Conservation (phyloP, 2,113 vertebrate species). For the Rafetus swinhoei region DNA sequence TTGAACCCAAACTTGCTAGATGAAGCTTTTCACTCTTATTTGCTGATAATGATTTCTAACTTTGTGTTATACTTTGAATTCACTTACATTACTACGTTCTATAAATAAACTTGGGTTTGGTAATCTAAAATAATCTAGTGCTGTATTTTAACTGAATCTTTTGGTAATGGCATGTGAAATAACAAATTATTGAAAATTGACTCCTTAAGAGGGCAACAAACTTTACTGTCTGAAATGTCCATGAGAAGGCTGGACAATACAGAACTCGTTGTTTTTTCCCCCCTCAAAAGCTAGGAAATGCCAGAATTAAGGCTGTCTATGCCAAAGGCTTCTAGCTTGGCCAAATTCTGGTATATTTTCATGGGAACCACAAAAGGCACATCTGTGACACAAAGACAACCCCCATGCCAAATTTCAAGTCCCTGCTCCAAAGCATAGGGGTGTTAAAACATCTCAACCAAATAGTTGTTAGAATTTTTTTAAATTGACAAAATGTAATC, state of each 20-base stretch:
- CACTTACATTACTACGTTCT: too few species aligned
- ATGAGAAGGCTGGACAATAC: background rate
- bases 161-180: background rate
- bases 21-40: too few species aligned
- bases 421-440: background rate
- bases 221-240: background rate
- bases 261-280: background rate
- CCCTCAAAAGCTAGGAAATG: background rate
- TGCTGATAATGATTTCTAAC: too few species aligned
- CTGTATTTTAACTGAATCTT: background rate
- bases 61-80: too few species aligned
- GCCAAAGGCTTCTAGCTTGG: background rate
- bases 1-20: too few species aligned
- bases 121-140: background rate
- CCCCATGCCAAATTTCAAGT: background rate
- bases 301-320: background rate
- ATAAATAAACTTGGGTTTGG: background rate
- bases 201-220: background rate
- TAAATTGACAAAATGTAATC: background rate
- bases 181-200: background rate
- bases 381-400: background rate
- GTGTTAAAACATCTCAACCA: background rate
- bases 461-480: fast-evolving
- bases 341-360: background rate
- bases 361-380: background rate